Evolutionary conservation across 2,888 invertebrate species (phyloP), one percentile per base, ranked within the genome.

Genomic region (Mesorhabditis spiculigera): DNA sequence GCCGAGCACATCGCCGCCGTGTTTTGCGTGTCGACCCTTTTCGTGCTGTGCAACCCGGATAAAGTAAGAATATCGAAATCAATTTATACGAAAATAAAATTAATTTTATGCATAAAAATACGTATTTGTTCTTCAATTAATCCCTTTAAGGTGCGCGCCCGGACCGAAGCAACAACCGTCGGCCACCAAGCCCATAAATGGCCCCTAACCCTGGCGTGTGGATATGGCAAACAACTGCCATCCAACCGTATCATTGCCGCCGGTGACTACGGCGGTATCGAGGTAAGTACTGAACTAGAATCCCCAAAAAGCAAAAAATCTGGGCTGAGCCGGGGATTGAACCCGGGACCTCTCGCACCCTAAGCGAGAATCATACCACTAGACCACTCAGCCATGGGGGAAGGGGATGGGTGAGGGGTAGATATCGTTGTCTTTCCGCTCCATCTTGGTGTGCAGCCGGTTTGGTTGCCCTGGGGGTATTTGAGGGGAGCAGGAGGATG

Each of bases 1-100:
- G 87, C 87, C 4, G 88, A 88, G 79, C 87, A 88, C 72, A 82
- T 88, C 8, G 87, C 87, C 16, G 78, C 87, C 68, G 86, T 87
- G 6, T 88, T 88, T 82, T 85, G 86, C 65, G 86, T 88, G 6
- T 84, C 88, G n/a, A 82, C 88, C 5, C 84, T 88, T 28, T 88
- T 88, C 76, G 88, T 88, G n/a, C 84, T 88, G 13, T 88, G 88
- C 77, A 88, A 89, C 79, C 88, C 88, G 1, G 86, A 88, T 65
- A 85, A 85, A 70, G 75, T 72, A 66, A 4, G 10, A 13, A 61
- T 6, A 28, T 43, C n/a, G 45, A 8, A n/a, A 10, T 13, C 8
- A 62, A 10, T 4, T 43, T 44, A 66, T 66, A 10, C 10, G 43
- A 66, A 42, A 66, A 4, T 69, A n/a, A 28, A 28, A 28, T 28